Conservation (phyloP, 2,797 vertebrate species). For the Harpagifer antarcticus region DNA sequence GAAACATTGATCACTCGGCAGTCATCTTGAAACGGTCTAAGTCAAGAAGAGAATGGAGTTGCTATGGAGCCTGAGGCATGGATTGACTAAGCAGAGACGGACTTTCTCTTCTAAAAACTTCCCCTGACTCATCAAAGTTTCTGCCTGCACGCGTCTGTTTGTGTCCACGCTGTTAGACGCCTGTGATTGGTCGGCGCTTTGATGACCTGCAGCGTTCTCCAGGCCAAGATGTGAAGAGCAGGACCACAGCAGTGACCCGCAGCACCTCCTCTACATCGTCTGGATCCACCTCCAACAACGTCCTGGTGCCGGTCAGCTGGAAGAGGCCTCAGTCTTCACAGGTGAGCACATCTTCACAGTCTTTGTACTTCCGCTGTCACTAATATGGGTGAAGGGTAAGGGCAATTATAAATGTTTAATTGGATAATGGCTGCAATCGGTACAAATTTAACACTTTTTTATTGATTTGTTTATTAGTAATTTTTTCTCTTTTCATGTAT, state of each 20-base stretch:
- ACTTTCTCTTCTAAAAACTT: slow-evolving; percentile 17
- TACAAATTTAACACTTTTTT: too few species aligned
- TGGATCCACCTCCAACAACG: slow-evolving; percentile 95
- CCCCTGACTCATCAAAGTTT: slow-evolving; percentile 36
- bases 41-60: slow-evolving; percentile 16
- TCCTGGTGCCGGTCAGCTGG: slow-evolving; percentile 98
- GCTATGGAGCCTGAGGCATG: slow-evolving; percentile 1
- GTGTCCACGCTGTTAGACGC: slow-evolving; percentile 84
- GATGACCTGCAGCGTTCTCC: slow-evolving; percentile 93
- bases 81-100: slow-evolving; percentile 18
- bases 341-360: slow-evolving; percentile 74
- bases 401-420: background rate
- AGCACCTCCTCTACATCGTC: slow-evolving; percentile 98
- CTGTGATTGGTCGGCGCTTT: slow-evolving; percentile 94
- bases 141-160: slow-evolving; percentile 20
- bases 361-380: background rate
- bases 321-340: slow-evolving; percentile 98
- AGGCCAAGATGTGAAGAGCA: slow-evolving; percentile 90
- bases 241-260: slow-evolving; percentile 90
- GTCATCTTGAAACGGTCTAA: slow-evolving; percentile 7
- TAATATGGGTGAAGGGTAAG: background rate
- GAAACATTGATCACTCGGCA: slow-evolving; percentile 8
- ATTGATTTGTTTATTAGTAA: too few species aligned
- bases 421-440: background rate
- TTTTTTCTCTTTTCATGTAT: too few species aligned